Evolutionary conservation across 2,113 vertebrate species (phyloP), one percentile per base, ranked within the genome.

Genomic region (Ciconia stormi): DNA sequence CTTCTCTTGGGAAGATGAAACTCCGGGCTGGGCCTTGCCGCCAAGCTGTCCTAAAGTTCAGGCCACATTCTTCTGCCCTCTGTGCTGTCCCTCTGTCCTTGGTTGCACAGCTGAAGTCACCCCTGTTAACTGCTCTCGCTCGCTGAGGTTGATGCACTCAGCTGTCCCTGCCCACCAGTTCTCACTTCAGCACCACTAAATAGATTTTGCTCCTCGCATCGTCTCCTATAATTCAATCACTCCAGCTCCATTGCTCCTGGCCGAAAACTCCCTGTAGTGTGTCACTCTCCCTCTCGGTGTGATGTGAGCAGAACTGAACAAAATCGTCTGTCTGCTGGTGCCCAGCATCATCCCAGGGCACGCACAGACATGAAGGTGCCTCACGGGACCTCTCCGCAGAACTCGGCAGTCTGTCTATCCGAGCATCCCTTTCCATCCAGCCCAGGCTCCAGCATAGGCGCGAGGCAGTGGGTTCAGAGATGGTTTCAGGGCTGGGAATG

Each of bases 141-240:
- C 1, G 0, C 49, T 82, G 49, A 76, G 6, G 59, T 20, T 82
- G 70, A 87, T 42, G 40, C 25, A 27, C 38, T 69, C 5, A 8
- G 47, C 44, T 95, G 62, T 80, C 55, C 18, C 72, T 89, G 34
- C 71, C 50, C 12, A 2, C 23, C 34, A 82, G 36, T 91, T 95
- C 79, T 94, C 89, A 76, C 73, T 93, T 82, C 74, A 89, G 56
- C 82, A 70, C 65, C 72, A 63, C 55, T 87, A 61, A 86, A 79
- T 7, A 87, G 62, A 73, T 63, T 78, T 94, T 90, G 40, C 36
- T 90, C 49, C 36, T 95, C 12, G 6, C 32, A 55, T 87, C 16
- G 2, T 82, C 58, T 93, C 69, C 55, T 77, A 10, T 82, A 95
- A 93, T 88, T 95, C 49, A 91, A 49, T 85, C 80, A 85, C 62